phyloP scores from a whole-genome alignment of 2,113 vertebrate species.

The Podarcis cretensis region DNA sequence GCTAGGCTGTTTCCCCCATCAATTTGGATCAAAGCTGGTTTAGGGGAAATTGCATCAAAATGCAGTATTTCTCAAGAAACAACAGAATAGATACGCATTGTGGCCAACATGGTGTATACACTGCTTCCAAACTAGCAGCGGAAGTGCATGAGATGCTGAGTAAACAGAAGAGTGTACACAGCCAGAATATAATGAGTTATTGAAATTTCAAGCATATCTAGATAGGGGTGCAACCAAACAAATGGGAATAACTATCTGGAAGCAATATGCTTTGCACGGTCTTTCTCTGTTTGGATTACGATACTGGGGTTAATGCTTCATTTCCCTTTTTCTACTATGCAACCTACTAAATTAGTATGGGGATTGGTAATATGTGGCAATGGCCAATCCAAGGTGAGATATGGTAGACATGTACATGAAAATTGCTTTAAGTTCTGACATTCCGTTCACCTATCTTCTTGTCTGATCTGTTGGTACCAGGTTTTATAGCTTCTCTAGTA shows the following conservation, averaged over 20 bases:
- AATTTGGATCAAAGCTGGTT: too few relatives aligned
- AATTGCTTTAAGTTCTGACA: not conserved
- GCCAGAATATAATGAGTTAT: not conserved
- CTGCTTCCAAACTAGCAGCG: too few relatives aligned
- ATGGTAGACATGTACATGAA: too few relatives aligned
- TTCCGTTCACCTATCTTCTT: not conserved
- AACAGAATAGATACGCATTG: too few relatives aligned
- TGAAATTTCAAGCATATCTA: not conserved
- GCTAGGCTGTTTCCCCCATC: too few relatives aligned
- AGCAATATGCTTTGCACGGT: not conserved
- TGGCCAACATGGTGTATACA: too few relatives aligned
- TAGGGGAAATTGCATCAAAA: too few relatives aligned
- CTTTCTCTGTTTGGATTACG: not conserved
- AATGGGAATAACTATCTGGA: not conserved
- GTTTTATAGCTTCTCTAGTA: not conserved
- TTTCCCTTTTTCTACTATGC: not conserved
- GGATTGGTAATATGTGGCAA: not conserved
- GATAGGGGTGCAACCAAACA: not conserved
- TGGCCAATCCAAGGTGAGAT: not conserved
- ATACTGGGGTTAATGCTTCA: not conserved
- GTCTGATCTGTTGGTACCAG: not conserved
- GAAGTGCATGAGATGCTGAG: too few relatives aligned
- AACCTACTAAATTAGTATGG: not conserved
- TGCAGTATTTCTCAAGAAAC: too few relatives aligned
- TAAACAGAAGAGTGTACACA: too few relatives aligned